Percentiles rank a stretch among this genome's conserved stretches.
phyloP scores from a whole-genome alignment of 2,888 invertebrate species.

The Agrotis exclamationis region DNA sequence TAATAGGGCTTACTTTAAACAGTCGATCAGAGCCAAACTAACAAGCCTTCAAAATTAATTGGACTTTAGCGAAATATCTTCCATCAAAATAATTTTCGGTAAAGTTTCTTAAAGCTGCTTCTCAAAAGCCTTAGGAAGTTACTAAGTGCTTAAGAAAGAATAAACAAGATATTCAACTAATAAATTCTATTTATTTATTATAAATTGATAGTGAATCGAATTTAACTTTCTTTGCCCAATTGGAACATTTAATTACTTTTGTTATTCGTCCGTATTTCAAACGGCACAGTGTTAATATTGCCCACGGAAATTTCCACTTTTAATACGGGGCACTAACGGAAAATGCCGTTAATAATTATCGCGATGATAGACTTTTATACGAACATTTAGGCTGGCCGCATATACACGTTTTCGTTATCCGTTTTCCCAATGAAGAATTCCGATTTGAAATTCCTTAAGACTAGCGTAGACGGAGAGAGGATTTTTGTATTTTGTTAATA shows the following conservation, averaged over 20 bases:
- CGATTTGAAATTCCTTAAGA: too few species aligned
- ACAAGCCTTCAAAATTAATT: slow-evolving; percentile 46
- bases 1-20: slow-evolving; percentile 20
- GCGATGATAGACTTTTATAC: too few species aligned
- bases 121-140: slow-evolving; percentile 48
- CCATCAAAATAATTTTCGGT: slow-evolving; percentile 44
- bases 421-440: too few species aligned
- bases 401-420: too few species aligned
- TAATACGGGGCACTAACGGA: too few species aligned
- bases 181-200: slow-evolving; percentile 51
- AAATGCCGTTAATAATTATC: too few species aligned
- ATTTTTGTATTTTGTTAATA: too few species aligned
- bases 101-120: slow-evolving; percentile 54
- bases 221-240: slow-evolving; percentile 41
- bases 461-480: too few species aligned
- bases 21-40: slow-evolving; percentile 32
- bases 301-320: neutral
- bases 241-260: slow-evolving; percentile 46
- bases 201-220: slow-evolving; percentile 54
- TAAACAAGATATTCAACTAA: slow-evolving; percentile 55
- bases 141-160: slow-evolving; percentile 51
- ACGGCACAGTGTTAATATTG: neutral
- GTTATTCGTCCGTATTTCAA: slow-evolving; percentile 9
- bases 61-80: slow-evolving; percentile 41
- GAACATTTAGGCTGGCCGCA: too few species aligned